Conservation (phyloP, 1,140 invertebrate species). For the Zophobas atratus region DNA sequence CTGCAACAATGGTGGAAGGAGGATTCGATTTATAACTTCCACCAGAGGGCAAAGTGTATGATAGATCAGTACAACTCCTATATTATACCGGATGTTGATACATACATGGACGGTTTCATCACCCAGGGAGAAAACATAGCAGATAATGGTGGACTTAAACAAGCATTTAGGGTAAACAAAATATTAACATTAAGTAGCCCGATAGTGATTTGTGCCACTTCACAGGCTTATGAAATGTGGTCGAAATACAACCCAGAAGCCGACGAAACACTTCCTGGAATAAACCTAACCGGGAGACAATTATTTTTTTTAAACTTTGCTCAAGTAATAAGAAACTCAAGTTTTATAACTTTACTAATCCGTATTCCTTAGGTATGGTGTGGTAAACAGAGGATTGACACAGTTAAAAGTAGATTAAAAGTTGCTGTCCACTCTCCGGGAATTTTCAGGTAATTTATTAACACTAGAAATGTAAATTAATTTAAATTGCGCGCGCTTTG, state of each 20-base stretch:
- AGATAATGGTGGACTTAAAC: slow-evolving; percentile 91
- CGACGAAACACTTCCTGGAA: slow-evolving; percentile 79
- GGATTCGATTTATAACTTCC: slow-evolving; percentile 74
- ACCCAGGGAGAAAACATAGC: slow-evolving; percentile 91
- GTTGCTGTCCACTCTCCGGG: slow-evolving; percentile 90
- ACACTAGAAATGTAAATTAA: no score
- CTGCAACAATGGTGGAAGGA: slow-evolving; percentile 86
- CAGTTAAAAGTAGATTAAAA: slow-evolving; percentile 82
- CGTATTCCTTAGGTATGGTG: slow-evolving; percentile 58
- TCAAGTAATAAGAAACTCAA: slow-evolving; percentile 70
- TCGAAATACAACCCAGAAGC: slow-evolving; percentile 68
- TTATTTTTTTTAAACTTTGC: slow-evolving; percentile 90
- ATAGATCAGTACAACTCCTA: slow-evolving; percentile 86
- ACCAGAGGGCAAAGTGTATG: slow-evolving; percentile 84
- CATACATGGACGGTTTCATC: slow-evolving; percentile 76
- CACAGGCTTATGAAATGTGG: slow-evolving; percentile 78
- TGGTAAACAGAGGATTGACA: slow-evolving; percentile 88
- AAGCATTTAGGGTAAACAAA: slow-evolving; percentile 80
- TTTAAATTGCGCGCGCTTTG: no score
- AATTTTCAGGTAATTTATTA: slow-evolving; percentile 72
- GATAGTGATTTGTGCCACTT: no score
- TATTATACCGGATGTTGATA: slow-evolving; percentile 73
- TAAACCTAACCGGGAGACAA: slow-evolving; percentile 82
- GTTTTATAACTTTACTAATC: neutral
- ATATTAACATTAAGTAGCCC: neutral